A percentile compares a stretch with the other conserved stretches of the same genome.
phyloP scores from a whole-genome alignment of 2,113 vertebrate genomes.

The Cygnus buccinator region DNA sequence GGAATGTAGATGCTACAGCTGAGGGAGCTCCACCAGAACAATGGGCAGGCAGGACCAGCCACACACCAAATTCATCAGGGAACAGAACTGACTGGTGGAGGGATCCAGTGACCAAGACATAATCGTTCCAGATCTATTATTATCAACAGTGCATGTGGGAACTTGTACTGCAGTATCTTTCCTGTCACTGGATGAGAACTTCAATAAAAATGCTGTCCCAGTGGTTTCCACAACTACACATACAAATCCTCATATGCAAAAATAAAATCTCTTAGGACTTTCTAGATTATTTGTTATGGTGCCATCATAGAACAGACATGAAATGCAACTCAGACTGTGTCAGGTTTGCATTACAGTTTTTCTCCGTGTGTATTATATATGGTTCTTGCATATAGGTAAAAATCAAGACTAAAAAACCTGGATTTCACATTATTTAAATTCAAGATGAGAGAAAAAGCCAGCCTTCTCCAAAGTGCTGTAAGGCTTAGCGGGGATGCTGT shows the following conservation, averaged over 20 bases:
- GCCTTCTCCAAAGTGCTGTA: background rate
- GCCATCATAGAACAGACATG: background rate
- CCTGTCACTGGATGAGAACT: background rate
- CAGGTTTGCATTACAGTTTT: background rate
- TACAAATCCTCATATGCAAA: fast-evolving
- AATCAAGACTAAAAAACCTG: background rate
- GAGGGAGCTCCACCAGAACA: background rate
- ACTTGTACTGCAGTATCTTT: background rate
- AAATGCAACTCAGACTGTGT: background rate
- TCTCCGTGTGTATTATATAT: background rate
- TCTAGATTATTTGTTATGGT: background rate
- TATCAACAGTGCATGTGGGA: background rate
- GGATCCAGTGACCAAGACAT: background rate
- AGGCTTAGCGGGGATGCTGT: background rate
- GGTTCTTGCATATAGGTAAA: background rate
- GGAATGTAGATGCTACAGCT: background rate
- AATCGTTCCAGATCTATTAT: background rate
- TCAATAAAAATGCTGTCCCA: background rate
- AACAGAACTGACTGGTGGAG: background rate
- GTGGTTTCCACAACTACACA: background rate
- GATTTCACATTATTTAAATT: slow-evolving; percentile 8
- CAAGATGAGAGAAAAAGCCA: background rate
- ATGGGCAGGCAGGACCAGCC: background rate
- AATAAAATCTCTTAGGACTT: background rate
- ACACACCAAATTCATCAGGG: background rate